Evolutionary conservation across 2,113 vertebrate genomes (phyloP).

Genomic region (Seriola dumerili): DNA sequence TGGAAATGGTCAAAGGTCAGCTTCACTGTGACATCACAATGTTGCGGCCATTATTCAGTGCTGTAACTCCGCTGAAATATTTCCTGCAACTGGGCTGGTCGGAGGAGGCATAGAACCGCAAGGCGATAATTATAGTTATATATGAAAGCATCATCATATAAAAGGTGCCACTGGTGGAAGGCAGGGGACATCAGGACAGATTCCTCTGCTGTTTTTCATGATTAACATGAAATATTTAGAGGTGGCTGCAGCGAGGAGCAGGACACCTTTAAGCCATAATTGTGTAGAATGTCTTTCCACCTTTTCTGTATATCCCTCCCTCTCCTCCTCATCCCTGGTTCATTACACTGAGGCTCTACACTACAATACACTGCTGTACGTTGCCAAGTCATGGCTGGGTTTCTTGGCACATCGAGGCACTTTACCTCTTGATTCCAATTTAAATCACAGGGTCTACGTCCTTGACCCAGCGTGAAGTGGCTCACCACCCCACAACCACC

Average conservation of each 20-base stretch:
- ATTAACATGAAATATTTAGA: background rate
- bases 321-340: background rate
- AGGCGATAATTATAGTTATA: too few relatives aligned
- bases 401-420: slow-evolving; percentile 37
- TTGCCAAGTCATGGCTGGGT: slow-evolving; percentile 26
- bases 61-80: too few relatives aligned
- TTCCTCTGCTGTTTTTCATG: background rate
- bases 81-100: too few relatives aligned
- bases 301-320: background rate
- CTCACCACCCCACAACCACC: slow-evolving; percentile 23
- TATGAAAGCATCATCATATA: too few relatives aligned
- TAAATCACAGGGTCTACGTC: slow-evolving; percentile 32
- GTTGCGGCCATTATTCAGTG: too few relatives aligned
- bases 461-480: slow-evolving; percentile 51
- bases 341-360: background rate
- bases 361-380: background rate
- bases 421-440: slow-evolving; percentile 33
- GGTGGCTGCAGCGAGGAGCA: background rate
- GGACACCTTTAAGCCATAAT: background rate
- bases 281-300: background rate
- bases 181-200: too few relatives aligned
- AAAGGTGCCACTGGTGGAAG: too few relatives aligned
- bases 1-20: too few relatives aligned
- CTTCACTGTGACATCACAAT: too few relatives aligned
- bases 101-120: too few relatives aligned